Evolutionary conservation across 2,113 vertebrate species (phyloP).

Genomic region (Asarcornis scutulata): DNA sequence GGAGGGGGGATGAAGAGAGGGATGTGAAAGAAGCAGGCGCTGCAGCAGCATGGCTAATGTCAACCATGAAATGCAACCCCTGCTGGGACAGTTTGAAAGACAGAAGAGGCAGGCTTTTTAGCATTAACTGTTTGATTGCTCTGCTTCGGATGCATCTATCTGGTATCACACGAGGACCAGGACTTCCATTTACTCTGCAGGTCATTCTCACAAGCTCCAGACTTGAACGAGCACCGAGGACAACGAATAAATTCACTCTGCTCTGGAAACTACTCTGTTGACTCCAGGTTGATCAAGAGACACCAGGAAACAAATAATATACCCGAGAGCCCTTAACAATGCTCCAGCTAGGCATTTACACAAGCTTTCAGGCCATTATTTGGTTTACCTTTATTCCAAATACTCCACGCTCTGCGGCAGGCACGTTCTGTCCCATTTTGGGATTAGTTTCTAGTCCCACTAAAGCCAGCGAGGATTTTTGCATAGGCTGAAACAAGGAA

Average conservation of each 20-base stretch:
- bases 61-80: constrained; percentile 41
- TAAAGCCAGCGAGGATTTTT: neutral
- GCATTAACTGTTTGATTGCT: neutral
- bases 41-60: neutral
- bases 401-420: neutral
- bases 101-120: neutral
- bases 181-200: neutral
- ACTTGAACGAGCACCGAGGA: neutral
- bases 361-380: neutral
- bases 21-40: constrained; percentile 27
- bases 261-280: neutral
- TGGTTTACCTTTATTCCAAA: neutral
- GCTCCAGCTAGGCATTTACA: neutral
- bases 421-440: neutral
- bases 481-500: neutral
- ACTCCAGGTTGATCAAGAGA: neutral
- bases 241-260: neutral
- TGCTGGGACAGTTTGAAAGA: neutral
- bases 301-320: fast-evolving
- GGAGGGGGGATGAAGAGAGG: neutral
- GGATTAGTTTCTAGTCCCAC: neutral
- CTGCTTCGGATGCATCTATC: neutral
- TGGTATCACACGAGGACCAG: neutral
- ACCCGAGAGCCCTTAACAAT: neutral
- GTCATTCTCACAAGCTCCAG: neutral